Evolutionary conservation across 2,797 vertebrate genomes (phyloP), one percentile per base, ranked within the genome.

Genomic region (Lepidocolaptes lacrymiger): DNA sequence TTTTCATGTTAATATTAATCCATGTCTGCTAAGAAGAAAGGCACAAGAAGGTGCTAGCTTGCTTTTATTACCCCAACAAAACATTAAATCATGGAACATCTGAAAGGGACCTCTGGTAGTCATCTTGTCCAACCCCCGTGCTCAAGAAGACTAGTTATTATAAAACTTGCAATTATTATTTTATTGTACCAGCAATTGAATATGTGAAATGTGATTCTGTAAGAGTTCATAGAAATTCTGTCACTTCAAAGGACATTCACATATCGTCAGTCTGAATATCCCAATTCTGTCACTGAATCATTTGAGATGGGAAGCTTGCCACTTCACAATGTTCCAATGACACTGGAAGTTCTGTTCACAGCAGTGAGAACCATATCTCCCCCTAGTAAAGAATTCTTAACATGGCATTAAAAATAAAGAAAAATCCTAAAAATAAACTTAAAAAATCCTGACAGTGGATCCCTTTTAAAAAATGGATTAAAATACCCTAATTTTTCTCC

Each of bases 401-500:
- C 13, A 12, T 4, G 48, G 8, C 14, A 51, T 62, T 54, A 28
- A 49, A 69, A 32, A 68, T 44, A 79, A 48, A 6, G 6, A 30
- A 72, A 43, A 4, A 4, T 3, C 5, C 34, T 66, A 28, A 82
- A 74, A 86, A 19, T 21, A 48, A 84, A 41, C 8, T 8, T 46
- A 51, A 22, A 37, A 54, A 34, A 14, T 0, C 0, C 0, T 1
- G 34, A 28, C 26, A 49, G 9, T 39, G 2, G 36, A 77, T 88
- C 16, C 7, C 3, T 48, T 52, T 52, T 26, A 78, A 88, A 67
- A 26, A 49, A 21, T 16, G 4, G 5, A 54, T 64, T 72, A 30
- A 72, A 72, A 61, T 1, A 37, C 12, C 3, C 3, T 46, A 5
- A 2, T 72, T 89, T 86, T 89, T 49, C 18, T 72, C 18, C 36